Evolutionary conservation across 2,113 vertebrate species (phyloP).

Genomic region (Poecile atricapillus): DNA sequence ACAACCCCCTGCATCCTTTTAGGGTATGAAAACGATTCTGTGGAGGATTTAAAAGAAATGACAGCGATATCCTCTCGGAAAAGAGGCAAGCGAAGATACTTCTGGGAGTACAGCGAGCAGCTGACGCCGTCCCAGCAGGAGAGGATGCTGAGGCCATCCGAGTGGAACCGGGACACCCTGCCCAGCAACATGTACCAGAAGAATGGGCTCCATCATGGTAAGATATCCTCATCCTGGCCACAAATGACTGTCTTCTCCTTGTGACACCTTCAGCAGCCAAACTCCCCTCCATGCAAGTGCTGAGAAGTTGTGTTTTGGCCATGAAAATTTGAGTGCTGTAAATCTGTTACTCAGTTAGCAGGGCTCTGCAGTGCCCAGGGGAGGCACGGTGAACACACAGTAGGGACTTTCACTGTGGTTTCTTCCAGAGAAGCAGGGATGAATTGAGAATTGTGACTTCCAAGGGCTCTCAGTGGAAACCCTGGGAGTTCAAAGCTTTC

Average conservation of each 20-base stretch:
- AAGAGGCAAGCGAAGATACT: slow-evolving; percentile 93
- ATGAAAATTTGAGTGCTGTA: not conserved
- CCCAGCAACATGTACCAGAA: slow-evolving; percentile 99
- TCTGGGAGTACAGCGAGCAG: slow-evolving; percentile 99
- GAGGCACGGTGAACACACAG: not conserved
- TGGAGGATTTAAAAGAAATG: slow-evolving; percentile 92
- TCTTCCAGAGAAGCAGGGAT: not conserved
- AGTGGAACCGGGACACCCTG: slow-evolving; percentile 93
- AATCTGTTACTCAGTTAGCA: not conserved
- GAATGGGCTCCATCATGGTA: slow-evolving; percentile 91
- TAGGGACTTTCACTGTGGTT: not conserved
- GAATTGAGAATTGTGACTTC: slow-evolving; percentile 12
- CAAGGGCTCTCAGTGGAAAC: not conserved
- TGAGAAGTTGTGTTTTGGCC: not conserved
- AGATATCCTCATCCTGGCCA: slow-evolving; percentile 4
- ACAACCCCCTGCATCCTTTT: slow-evolving; percentile 9
- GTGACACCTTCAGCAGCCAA: not conserved
- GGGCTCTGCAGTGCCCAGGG: not conserved
- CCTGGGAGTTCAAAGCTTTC: not conserved
- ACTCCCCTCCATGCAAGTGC: not conserved
- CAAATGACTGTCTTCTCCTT: not conserved
- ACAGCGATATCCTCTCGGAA: slow-evolving; percentile 90
- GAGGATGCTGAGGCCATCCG: slow-evolving; percentile 91
- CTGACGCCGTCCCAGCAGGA: slow-evolving; percentile 91
- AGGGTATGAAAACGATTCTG: slow-evolving; percentile 93